phyloP scores from a whole-genome alignment of 2,797 vertebrate genomes.

The Pipistrellus nathusii region DNA sequence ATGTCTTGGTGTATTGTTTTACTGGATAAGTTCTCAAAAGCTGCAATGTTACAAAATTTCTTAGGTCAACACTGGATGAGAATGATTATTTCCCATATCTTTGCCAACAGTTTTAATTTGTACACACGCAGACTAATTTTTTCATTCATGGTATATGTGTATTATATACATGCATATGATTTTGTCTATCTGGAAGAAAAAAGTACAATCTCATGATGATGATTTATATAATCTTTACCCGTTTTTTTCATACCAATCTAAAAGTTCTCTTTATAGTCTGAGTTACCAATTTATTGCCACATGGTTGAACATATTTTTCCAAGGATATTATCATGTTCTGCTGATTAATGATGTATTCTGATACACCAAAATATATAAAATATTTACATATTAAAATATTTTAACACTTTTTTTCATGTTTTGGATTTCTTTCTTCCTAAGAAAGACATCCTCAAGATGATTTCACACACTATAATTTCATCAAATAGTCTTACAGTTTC shows the following conservation, averaged over 20 bases:
- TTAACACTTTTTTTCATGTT: not conserved
- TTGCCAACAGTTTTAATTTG: conserved; percentile 33
- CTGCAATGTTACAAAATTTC: not conserved
- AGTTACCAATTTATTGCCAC: not conserved
- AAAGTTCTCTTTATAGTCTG: not conserved
- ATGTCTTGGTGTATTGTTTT: not conserved
- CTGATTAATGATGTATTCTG: conserved; percentile 9
- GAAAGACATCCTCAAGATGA: conserved; percentile 33
- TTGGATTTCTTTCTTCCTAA: not conserved
- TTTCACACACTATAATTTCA: not conserved
- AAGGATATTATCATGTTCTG: not conserved
- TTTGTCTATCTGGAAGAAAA: not conserved
- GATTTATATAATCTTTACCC: not conserved
- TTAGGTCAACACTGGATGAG: not conserved
- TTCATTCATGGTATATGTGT: not conserved
- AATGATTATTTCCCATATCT: not conserved
- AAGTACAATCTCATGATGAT: not conserved
- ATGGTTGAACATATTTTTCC: not conserved
- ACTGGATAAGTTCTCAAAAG: not conserved
- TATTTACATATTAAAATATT: conserved; percentile 1
- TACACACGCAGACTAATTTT: not conserved
- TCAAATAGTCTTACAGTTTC: conserved; percentile 13
- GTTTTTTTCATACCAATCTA: not conserved
- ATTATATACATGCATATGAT: not conserved
- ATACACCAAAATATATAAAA: not conserved